Base-by-base conservation (phyloP, 2,113 vertebrate species). In the Odontesthes bonariensis region DNA sequence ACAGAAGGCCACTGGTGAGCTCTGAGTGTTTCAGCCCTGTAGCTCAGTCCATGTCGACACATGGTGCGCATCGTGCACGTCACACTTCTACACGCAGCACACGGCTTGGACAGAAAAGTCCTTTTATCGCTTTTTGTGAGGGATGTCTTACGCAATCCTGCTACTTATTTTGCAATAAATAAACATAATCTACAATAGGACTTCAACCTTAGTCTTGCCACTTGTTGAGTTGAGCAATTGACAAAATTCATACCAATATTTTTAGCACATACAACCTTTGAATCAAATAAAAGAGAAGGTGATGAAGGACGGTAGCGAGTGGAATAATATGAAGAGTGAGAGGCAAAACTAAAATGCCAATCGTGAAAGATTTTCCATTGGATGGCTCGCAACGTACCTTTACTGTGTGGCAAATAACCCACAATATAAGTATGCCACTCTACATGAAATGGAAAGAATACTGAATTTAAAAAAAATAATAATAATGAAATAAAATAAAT, bases 1-100 rank as follows among this genome's bases (percentile, higher is more conserved):
- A 84, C 67, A 76, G 77, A 71, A 69, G 61, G 51, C 57, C 60
- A 32, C 27, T 31, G 66, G 77, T 52, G 61, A 73, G 73, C n/a
- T 12, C 60, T 53, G 75, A 77, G 83, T 13, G 53, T 81, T 84
- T 38, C 70, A 63, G 75, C 51, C 60, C 47, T 63, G 75, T 22
- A 81, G 38, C 32, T 65, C 22, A 54, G 57, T 8, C 61, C 31
- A 40, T 47, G 49, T 19, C 46, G 27, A 66, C 42, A 47, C 1
- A 2, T 57, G 67, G 53, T 69, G 63, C 4, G 20, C 56, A 72
- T 42, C 55, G 35, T 77, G 52, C 70, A 40, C 16, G 46, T 68
- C 65, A 71, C 53, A 69, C 20, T 47, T 64, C 35, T 33, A 67
- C 52, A 51, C 77, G 49, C 60, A 68, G 62, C 63, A 40, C 58